Conservation (phyloP, 2,888 invertebrate species). For the Ectemnius continuus region DNA sequence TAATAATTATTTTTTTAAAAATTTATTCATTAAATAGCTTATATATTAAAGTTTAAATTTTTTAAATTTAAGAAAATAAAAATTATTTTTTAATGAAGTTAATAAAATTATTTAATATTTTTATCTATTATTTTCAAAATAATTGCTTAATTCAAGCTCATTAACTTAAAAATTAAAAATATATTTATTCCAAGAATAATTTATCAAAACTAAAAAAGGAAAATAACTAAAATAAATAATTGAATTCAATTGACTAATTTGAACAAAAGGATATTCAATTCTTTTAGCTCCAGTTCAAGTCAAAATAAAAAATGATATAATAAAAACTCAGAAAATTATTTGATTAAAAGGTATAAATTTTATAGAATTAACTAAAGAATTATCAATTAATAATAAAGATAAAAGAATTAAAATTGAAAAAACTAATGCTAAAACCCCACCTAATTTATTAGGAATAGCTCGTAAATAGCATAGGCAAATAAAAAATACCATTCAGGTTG, state of each 20-base stretch:
- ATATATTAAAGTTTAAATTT: slow-evolving; percentile 7
- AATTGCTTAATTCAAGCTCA: slow-evolving; percentile 77
- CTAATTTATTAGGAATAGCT: slow-evolving; percentile 89
- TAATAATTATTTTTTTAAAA: slow-evolving; percentile 69
- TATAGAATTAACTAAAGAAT: slow-evolving; percentile 68
- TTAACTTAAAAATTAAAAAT: slow-evolving; percentile 69
- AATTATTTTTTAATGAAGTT: slow-evolving; percentile 23
- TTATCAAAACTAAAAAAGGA: not conserved
- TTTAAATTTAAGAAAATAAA: slow-evolving; percentile 3
- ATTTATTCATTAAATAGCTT: slow-evolving; percentile 7
- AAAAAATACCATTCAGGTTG: slow-evolving; percentile 92
- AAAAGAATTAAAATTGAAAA: slow-evolving; percentile 64
- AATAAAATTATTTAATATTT: slow-evolving; percentile 33
- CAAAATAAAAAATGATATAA: slow-evolving; percentile 81
- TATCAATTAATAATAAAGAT: slow-evolving; percentile 80
- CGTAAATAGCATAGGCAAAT: slow-evolving; percentile 91
- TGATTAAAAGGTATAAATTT: slow-evolving; percentile 81
- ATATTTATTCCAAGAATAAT: slow-evolving; percentile 78
- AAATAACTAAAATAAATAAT: slow-evolving; percentile 75
- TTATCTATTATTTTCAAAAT: slow-evolving; percentile 77
- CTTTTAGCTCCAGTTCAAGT: slow-evolving; percentile 86
- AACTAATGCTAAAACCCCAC: slow-evolving; percentile 85
- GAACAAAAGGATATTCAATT: slow-evolving; percentile 84
- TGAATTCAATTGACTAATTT: slow-evolving; percentile 82
- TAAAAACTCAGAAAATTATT: slow-evolving; percentile 82